Evolutionary conservation across 2,113 vertebrate species (phyloP).

Genomic region (Echinops telfairi): DNA sequence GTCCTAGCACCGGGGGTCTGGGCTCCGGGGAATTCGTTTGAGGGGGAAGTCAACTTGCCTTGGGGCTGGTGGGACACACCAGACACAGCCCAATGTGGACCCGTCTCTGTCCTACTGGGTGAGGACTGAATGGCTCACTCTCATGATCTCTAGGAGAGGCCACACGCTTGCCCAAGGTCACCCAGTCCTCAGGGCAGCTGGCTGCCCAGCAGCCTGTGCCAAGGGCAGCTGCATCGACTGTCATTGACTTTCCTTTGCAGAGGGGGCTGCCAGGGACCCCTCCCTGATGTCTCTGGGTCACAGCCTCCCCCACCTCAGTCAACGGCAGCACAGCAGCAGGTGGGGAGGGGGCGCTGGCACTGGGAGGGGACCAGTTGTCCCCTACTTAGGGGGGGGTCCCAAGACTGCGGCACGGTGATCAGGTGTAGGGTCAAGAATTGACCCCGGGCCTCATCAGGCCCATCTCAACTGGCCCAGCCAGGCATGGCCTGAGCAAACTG

Average conservation of each 20-base stretch:
- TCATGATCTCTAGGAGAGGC: slow-evolving; percentile 43
- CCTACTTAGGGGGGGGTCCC: neutral
- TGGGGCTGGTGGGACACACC: neutral
- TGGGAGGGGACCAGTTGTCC: neutral
- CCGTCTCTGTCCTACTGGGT: neutral
- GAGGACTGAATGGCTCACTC: neutral
- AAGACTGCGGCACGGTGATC: neutral
- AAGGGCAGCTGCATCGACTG: neutral
- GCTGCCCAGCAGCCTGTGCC: neutral
- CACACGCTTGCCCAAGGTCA: slow-evolving; percentile 69
- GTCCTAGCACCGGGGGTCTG: neutral
- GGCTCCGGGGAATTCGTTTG: neutral
- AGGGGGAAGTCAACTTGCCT: neutral
- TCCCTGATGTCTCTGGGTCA: neutral
- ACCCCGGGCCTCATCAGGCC: neutral
- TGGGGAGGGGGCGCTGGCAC: neutral
- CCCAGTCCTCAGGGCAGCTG: slow-evolving; percentile 38
- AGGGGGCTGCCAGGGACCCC: neutral
- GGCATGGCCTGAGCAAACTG: neutral
- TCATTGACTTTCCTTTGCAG: slow-evolving; percentile 47
- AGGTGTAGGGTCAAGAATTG: slow-evolving; percentile 22
- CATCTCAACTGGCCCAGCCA: neutral
- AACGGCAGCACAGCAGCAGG: slow-evolving; percentile 32
- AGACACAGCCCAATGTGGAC: neutral
- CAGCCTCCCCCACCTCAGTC: neutral